Evolutionary conservation across 2,113 vertebrate species (phyloP).

Genomic region (Chaetodon trifascialis): DNA sequence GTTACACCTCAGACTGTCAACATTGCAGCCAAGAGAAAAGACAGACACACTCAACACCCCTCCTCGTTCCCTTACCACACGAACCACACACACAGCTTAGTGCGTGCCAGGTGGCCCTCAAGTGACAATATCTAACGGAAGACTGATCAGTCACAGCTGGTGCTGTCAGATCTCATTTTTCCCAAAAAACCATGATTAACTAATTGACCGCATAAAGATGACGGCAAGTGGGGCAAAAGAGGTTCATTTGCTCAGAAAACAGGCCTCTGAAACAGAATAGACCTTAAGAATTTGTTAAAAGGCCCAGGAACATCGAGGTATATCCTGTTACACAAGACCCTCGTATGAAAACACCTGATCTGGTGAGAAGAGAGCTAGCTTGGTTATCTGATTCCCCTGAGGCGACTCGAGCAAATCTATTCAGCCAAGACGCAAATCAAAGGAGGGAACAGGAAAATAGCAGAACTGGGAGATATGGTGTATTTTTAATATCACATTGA

Average conservation of each 20-base stretch:
- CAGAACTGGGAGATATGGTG: neutral
- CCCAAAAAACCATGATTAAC: neutral
- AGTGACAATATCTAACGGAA: conserved; percentile 17
- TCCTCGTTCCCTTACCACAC: neutral
- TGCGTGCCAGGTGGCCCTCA: neutral
- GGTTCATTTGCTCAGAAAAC: neutral
- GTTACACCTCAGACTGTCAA: conserved; percentile 18
- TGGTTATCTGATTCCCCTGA: neutral
- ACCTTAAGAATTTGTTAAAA: neutral
- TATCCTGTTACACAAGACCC: conserved; percentile 36
- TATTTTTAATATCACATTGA: neutral
- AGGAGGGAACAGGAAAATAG: neutral
- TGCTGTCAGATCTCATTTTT: conserved; percentile 4
- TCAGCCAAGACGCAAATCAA: conserved; percentile 37
- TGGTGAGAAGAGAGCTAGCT: conserved; percentile 2
- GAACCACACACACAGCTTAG: conserved; percentile 1
- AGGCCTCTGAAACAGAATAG: neutral
- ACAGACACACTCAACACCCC: neutral
- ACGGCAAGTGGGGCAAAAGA: neutral
- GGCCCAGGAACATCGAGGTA: neutral
- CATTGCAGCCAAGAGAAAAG: neutral
- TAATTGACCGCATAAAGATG: neutral
- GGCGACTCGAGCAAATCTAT: conserved; percentile 27
- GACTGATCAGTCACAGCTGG: conserved; percentile 23
- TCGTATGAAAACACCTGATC: conserved; percentile 39